Evolutionary conservation across 1,140 invertebrate genomes (phyloP).

Genomic region (Bombus sylvicola): DNA sequence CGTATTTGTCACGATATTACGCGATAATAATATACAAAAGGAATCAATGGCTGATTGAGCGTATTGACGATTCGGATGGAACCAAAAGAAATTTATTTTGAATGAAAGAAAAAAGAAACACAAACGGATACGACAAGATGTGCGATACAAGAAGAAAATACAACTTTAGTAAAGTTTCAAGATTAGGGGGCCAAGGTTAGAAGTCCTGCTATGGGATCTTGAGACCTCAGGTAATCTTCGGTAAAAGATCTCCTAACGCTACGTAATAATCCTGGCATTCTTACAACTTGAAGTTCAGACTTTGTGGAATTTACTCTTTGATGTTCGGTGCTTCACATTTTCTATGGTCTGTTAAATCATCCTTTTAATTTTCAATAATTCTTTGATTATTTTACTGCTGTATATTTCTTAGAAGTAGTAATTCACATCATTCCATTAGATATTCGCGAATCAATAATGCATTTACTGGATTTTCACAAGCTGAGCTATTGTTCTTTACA

Average conservation of each 20-base stretch:
- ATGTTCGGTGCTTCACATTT: neutral
- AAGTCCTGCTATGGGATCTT: neutral
- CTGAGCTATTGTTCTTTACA: neutral
- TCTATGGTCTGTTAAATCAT: neutral
- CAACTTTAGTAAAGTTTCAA: neutral
- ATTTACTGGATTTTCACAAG: no score
- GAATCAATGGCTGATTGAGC: no score
- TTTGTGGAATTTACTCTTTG: neutral
- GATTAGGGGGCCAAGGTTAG: neutral
- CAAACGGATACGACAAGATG: no score
- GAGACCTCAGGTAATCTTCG: neutral
- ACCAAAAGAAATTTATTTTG: neutral
- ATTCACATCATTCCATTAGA: neutral
- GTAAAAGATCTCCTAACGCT: neutral
- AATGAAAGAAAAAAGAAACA: neutral
- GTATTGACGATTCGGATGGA: no score
- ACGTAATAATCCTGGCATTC: neutral
- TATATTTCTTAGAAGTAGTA: neutral
- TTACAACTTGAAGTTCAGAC: neutral
- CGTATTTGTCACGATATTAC: no score
- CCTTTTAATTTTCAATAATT: neutral
- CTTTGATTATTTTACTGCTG: neutral
- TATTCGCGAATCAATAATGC: neutral
- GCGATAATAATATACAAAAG: no score
- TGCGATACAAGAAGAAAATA: neutral